Conservation (phyloP, 2,888 invertebrate species). For the Isoperla grammatica region DNA sequence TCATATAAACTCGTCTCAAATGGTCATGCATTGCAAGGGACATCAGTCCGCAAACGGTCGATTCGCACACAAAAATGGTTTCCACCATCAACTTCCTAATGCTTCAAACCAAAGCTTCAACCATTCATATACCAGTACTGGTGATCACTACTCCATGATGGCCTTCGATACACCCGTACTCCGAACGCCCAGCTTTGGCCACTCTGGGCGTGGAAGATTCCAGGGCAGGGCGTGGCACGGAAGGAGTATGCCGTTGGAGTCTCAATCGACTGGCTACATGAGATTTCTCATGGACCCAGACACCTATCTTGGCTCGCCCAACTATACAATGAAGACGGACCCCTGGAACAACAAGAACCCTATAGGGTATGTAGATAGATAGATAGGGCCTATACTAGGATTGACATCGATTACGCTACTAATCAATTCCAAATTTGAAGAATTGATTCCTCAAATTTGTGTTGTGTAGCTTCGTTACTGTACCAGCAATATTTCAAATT, state of each 20-base stretch:
- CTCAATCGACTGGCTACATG: not conserved
- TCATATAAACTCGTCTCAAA: not conserved
- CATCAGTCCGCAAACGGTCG: not conserved
- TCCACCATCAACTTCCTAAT: no score
- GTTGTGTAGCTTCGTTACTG: no score
- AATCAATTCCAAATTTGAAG: no score
- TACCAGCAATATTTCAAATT: no score
- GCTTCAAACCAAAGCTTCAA: no score
- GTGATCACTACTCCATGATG: conserved; percentile 2
- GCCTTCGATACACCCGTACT: conserved; percentile 27
- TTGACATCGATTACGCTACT: no score
- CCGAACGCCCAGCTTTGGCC: conserved; percentile 20
- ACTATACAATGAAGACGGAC: not conserved
- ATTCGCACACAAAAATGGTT: no score
- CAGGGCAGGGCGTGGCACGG: conserved; percentile 18
- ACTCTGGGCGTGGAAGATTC: conserved; percentile 23
- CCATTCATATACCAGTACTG: no score
- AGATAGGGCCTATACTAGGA: no score
- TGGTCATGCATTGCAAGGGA: not conserved
- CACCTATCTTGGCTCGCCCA: not conserved
- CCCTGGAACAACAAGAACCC: conserved; percentile 7
- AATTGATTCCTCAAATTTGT: no score
- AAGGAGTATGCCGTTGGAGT: not conserved
- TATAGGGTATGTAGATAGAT: not conserved
- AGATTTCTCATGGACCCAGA: not conserved